Conservation (phyloP, 2,888 invertebrate genomes). For the Norana najaformis region DNA sequence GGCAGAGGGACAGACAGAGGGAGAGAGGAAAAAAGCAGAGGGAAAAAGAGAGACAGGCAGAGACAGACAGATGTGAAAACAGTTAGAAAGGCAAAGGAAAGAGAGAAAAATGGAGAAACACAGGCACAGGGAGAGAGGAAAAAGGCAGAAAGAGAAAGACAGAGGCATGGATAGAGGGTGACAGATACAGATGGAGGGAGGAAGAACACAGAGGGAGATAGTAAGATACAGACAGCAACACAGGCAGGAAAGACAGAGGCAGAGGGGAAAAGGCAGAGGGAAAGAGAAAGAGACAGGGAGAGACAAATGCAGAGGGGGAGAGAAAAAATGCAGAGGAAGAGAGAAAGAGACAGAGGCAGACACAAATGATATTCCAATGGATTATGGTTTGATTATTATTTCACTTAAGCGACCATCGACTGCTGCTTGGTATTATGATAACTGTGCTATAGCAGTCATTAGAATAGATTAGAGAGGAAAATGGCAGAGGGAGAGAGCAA, state of each 20-base stretch:
- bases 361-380: too few species aligned
- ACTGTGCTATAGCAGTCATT: too few species aligned
- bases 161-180: background rate
- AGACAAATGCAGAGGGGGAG: background rate
- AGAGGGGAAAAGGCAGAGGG: too few species aligned
- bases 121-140: too few species aligned
- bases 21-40: background rate
- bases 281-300: background rate
- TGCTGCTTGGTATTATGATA: too few species aligned
- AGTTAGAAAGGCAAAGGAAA: background rate
- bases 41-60: background rate
- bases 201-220: background rate
- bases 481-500: background rate
- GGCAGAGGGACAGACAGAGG: background rate
- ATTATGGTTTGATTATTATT: too few species aligned
- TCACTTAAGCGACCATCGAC: too few species aligned
- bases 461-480: background rate
- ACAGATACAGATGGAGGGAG: background rate
- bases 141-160: background rate
- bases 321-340: background rate
- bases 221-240: too few species aligned
- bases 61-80: background rate
- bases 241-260: too few species aligned
- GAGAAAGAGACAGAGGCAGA: background rate
- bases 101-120: too few species aligned